Evolutionary conservation across 2,797 vertebrate genomes (phyloP).

Genomic region (Brotogeris chrysoptera): DNA sequence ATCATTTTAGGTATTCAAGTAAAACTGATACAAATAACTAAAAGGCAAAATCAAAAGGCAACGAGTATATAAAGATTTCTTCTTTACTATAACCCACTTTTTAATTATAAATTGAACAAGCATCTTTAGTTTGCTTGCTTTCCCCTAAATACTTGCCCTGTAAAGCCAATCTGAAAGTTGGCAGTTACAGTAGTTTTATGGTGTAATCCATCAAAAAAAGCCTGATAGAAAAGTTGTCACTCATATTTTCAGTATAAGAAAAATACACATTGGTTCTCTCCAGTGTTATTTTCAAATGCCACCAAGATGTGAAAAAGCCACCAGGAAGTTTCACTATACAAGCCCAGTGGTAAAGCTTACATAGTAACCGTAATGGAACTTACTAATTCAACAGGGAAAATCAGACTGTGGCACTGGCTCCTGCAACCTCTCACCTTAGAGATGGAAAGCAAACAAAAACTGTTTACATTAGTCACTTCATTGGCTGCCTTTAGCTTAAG

Average conservation of each 20-base stretch:
- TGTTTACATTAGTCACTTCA: too few species aligned
- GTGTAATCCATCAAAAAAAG: neutral
- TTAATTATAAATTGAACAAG: neutral
- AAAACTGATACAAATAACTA: neutral
- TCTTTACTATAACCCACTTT: neutral
- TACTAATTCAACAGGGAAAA: neutral
- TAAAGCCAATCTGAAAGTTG: neutral
- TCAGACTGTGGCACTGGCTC: neutral
- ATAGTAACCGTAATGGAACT: neutral
- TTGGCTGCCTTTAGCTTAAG: neutral
- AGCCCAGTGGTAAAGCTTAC: too few species aligned
- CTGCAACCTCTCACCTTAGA: neutral
- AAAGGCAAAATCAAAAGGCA: neutral
- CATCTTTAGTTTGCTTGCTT: neutral
- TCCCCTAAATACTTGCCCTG: neutral
- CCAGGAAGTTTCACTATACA: too few species aligned
- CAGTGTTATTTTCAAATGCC: neutral
- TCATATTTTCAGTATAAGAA: neutral
- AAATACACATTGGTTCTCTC: neutral
- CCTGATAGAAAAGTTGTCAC: neutral
- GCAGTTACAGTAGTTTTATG: neutral
- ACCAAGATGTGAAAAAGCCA: neutral
- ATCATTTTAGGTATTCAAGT: neutral
- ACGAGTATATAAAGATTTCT: accelerated
- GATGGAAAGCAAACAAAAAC: neutral